Evolutionary conservation across 1,140 invertebrate genomes (phyloP), one percentile per base, ranked within the genome.

Genomic region (Drosophila busckii): DNA sequence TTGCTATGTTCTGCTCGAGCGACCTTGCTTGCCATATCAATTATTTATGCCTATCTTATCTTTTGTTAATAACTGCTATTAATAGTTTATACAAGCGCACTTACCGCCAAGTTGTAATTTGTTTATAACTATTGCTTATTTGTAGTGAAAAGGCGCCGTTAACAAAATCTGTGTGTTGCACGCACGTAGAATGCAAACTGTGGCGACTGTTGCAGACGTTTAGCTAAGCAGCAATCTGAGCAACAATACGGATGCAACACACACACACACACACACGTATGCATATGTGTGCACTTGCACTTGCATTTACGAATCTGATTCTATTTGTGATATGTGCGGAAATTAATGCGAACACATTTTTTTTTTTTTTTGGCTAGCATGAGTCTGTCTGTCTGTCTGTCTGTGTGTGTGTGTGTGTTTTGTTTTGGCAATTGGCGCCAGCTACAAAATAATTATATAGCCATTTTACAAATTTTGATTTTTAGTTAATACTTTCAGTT

Each of bases 291-390:
- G 70, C 63, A 75, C 69, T 73, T 78, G 71, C 73, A 78, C 67
- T 67, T 80, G 71, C 67, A 65, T 22, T 52, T 59, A 52, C 69
- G n/a, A 73, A 67, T 80, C 68, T 55, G 69, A 63, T 75, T 68
- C 69, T 66, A 66, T 75, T 64, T 71, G n/a, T 73, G 70, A 67
- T 68, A 55, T 66, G 60, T 78, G 73, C 73, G 73, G 73, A 78
- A 80, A 78, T 73, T n/a, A n/a, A 75, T 78, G 73, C 69, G 73
- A 71, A 68, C 68, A 55, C 48, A 65, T 53, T 62, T 44, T 50
- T 63, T 66, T 65, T 10, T 16, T 40, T n/a, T 55, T 66, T 50
- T 63, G 54, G 52, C 35, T 23, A 66, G 20, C 40, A 5, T n/a
- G n/a, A n/a, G n/a, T n/a, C n/a, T n/a, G n/a, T n/a, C n/a, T n/a